Evolutionary conservation across 2,113 vertebrate genomes (phyloP).

Genomic region (Melanocharis versteri): DNA sequence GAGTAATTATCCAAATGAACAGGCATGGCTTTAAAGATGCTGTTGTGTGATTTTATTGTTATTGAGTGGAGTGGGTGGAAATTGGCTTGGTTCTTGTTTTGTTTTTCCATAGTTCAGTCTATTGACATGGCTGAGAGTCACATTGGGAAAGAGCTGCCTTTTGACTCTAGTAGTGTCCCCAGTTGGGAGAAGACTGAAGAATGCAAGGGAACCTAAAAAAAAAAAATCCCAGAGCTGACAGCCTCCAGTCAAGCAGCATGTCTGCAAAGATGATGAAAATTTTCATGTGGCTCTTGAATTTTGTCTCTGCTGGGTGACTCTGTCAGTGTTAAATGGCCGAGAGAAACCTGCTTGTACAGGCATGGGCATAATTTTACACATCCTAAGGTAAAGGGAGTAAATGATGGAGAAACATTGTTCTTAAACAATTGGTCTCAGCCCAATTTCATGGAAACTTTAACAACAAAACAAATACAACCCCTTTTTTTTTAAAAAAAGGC

Average conservation of each 20-base stretch:
- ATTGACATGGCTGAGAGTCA: background rate
- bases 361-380: background rate
- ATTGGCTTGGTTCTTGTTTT: background rate
- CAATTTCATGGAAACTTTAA: slow-evolving; percentile 35
- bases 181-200: background rate
- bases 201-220: background rate
- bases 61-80: background rate
- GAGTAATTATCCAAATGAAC: slow-evolving; percentile 1
- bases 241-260: background rate
- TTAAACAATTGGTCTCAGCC: background rate
- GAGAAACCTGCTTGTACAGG: background rate
- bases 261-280: background rate
- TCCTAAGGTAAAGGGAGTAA: background rate
- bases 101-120: background rate
- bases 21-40: background rate
- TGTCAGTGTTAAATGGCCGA: background rate
- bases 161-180: background rate
- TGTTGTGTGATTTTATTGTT: background rate
- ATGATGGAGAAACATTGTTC: background rate
- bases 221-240: background rate
- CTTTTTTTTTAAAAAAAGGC: background rate
- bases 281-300: background rate
- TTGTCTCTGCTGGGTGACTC: background rate
- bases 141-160: background rate
- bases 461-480: slow-evolving; percentile 13